These are phyloP conservation scores for Caenorhabditis panamensis DNA, from an alignment of 2,888 invertebrate species.

Conservation along the genomic window DNA sequence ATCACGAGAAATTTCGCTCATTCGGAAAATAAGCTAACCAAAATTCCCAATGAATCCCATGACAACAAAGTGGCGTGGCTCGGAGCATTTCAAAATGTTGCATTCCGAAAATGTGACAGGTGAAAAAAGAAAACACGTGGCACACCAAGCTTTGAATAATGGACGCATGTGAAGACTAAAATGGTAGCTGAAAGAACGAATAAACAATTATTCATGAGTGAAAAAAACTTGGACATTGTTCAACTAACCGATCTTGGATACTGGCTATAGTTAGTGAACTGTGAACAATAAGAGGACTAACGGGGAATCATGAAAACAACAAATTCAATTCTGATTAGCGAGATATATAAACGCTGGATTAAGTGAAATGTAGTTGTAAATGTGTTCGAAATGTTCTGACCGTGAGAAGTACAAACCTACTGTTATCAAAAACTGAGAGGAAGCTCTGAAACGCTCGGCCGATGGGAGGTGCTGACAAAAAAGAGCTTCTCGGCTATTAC, in stretches of 20 bases:
- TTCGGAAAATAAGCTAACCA: too few species aligned
- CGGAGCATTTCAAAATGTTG: not conserved
- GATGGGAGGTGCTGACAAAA: not conserved
- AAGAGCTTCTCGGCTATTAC: slow-evolving; percentile 10
- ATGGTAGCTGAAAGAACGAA: slow-evolving; percentile 6
- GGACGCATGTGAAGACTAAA: not conserved
- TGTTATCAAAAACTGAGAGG: too few species aligned
- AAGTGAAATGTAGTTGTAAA: too few species aligned
- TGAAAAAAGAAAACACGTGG: slow-evolving; percentile 1
- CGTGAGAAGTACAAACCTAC: too few species aligned
- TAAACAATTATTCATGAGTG: slow-evolving; percentile 32
- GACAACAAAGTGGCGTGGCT: too few species aligned
- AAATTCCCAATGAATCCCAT: not conserved
- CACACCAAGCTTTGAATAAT: not conserved
- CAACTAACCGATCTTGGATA: slow-evolving; percentile 1
- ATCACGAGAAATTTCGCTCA: too few species aligned
- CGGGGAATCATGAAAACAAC: too few species aligned
- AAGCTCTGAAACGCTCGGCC: not conserved
- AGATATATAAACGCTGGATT: too few species aligned
- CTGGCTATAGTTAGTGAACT: too few species aligned
- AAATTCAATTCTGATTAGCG: too few species aligned
- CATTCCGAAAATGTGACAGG: slow-evolving; percentile 12
- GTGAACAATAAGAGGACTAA: too few species aligned
- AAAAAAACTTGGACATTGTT: slow-evolving; percentile 49
- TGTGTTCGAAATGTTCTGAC: too few species aligned